Evolutionary conservation across 2,888 invertebrate genomes (phyloP).

Genomic region (Eristalis intricaria): DNA sequence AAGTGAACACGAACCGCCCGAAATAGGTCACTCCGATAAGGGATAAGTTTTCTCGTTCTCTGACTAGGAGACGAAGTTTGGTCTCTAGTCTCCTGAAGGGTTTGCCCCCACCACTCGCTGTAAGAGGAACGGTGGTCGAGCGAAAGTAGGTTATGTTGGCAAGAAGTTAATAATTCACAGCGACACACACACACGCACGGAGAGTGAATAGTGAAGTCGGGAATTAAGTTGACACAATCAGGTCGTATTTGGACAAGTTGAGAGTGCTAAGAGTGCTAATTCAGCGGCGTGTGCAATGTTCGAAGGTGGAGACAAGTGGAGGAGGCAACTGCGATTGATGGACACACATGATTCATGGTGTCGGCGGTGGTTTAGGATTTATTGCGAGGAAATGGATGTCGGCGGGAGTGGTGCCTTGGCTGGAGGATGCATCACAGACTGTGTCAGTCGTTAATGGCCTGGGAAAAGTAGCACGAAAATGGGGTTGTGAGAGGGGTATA

Average conservation of each 20-base stretch:
- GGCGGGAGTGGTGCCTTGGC: too few species aligned
- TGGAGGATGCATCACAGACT: too few species aligned
- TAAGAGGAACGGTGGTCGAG: neutral
- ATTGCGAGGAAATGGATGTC: too few species aligned
- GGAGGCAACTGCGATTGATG: neutral
- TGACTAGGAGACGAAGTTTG: neutral
- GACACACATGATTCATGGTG: too few species aligned
- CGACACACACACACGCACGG: neutral
- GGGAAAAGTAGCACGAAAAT: too few species aligned
- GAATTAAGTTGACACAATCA: constrained; percentile 59
- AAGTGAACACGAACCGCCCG: constrained; percentile 38
- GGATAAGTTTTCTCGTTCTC: constrained; percentile 23
- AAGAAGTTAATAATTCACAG: constrained; percentile 65
- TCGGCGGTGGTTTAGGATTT: too few species aligned
- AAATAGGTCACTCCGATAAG: constrained; percentile 62
- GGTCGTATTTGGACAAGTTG: constrained; percentile 42
- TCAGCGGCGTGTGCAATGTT: neutral
- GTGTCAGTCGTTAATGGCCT: too few species aligned
- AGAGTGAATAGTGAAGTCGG: constrained; percentile 45
- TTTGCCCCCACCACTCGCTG: neutral
- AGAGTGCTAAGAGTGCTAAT: constrained; percentile 44
- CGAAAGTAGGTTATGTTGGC: constrained; percentile 57
- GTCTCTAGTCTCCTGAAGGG: neutral
- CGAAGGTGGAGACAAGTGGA: neutral
- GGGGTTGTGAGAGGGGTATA: too few species aligned